These are phyloP conservation scores for Prinia subflava DNA, from an alignment of 2,113 vertebrate species.

Conservation along the genomic window DNA sequence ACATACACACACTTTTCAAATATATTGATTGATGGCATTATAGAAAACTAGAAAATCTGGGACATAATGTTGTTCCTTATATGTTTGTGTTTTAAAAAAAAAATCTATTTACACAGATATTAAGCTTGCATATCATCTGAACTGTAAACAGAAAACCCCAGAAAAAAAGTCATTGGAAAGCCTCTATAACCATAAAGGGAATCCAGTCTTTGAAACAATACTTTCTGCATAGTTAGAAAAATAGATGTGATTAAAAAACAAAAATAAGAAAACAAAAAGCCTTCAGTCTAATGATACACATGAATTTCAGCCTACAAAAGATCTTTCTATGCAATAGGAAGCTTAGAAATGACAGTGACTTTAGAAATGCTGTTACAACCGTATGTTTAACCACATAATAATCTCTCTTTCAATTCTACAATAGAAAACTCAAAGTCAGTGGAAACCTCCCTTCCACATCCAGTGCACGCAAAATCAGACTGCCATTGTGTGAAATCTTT, in stretches of 20 bases:
- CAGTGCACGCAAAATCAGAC: neutral
- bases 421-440: neutral
- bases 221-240: conserved; percentile 31
- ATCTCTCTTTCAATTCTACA: neutral
- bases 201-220: neutral
- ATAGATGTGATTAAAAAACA: neutral
- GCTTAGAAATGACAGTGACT: neutral
- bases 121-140: neutral
- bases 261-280: neutral
- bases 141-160: neutral
- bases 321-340: neutral
- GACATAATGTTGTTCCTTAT: neutral
- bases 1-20: neutral
- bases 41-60: conserved; percentile 55
- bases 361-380: conserved; percentile 18
- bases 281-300: neutral
- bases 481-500: neutral
- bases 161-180: neutral
- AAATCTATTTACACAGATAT: neutral
- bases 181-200: conserved; percentile 1
- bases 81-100: neutral
- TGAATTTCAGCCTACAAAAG: neutral
- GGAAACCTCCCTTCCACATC: neutral
- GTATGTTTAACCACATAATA: neutral
- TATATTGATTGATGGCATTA: neutral